phyloP scores from a whole-genome alignment of 2,888 invertebrate genomes.

The Sphinx pinastri region DNA sequence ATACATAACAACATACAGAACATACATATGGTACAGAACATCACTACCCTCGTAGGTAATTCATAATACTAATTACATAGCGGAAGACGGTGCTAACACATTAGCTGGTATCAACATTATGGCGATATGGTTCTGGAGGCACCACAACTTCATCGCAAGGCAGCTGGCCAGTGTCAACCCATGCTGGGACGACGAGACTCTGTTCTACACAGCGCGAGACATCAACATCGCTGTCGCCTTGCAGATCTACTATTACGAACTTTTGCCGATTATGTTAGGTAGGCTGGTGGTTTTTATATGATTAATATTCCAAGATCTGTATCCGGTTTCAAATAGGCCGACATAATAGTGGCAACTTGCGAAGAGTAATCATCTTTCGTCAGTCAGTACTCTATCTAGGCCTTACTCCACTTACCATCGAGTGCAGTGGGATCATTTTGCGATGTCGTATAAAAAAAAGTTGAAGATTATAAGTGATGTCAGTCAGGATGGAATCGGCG shows the following conservation, averaged over 20 bases:
- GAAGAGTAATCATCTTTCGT: no score
- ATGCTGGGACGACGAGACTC: slow-evolving; percentile 56
- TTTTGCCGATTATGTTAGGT: slow-evolving; percentile 54
- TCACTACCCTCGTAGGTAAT: not conserved
- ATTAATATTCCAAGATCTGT: not conserved
- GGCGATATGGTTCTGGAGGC: slow-evolving; percentile 55
- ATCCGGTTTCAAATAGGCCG: no score
- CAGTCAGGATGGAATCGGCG: no score
- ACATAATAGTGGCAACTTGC: no score
- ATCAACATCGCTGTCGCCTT: slow-evolving; percentile 54
- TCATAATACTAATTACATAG: slow-evolving; percentile 35
- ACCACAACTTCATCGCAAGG: slow-evolving; percentile 55
- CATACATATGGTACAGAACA: not conserved
- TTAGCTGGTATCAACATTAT: slow-evolving; percentile 51
- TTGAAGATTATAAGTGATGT: no score
- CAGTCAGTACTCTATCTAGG: no score
- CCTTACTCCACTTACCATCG: no score
- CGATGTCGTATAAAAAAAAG: no score
- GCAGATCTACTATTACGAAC: slow-evolving; percentile 57
- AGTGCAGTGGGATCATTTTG: no score
- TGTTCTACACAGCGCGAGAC: slow-evolving; percentile 55
- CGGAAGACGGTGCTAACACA: slow-evolving; percentile 50
- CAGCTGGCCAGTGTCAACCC: slow-evolving; percentile 50
- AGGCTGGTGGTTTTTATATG: slow-evolving; percentile 28
- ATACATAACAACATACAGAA: no score